phyloP scores from a whole-genome alignment of 37 sponge, comb jelly and placozoan genomes.

The Corticium candelabrum region DNA sequence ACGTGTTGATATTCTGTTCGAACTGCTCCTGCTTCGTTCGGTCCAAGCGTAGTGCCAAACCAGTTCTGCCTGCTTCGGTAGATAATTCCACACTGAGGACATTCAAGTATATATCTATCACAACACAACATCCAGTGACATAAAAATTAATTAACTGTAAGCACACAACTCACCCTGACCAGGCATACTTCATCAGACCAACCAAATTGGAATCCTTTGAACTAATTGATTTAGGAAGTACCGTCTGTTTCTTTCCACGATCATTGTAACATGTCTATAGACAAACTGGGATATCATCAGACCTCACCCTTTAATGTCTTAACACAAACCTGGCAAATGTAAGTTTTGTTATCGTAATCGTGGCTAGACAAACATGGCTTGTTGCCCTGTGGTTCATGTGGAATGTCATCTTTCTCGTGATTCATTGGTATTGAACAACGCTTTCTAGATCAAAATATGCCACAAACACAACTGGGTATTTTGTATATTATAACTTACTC shows the following conservation, averaged over 20 bases:
- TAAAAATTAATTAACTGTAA: not conserved
- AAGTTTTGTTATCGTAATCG: slow-evolving; percentile 51
- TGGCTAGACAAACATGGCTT: slow-evolving; percentile 42
- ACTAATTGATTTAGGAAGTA: slow-evolving; percentile 50
- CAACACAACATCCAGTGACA: not conserved
- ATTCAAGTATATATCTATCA: slow-evolving; percentile 76
- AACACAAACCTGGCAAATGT: slow-evolving; percentile 67
- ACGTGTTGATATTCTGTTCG: slow-evolving; percentile 73
- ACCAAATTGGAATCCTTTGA: slow-evolving; percentile 43
- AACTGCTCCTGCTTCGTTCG: slow-evolving; percentile 48
- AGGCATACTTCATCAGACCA: slow-evolving; percentile 69
- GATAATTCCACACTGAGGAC: slow-evolving; percentile 75
- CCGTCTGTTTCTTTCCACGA: slow-evolving; percentile 48
- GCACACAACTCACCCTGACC: slow-evolving; percentile 72
- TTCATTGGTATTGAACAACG: slow-evolving; percentile 68
- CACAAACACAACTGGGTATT: not conserved
- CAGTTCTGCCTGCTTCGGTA: slow-evolving; percentile 86
- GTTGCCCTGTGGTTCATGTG: slow-evolving; percentile 27
- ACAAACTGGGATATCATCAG: no score
- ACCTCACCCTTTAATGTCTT: no score
- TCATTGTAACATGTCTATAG: slow-evolving; percentile 49
- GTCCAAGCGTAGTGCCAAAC: slow-evolving; percentile 81
- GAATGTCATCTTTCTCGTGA: slow-evolving; percentile 44
- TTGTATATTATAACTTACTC: slow-evolving; percentile 36
- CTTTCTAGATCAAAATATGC: slow-evolving; percentile 10